phyloP scores from a whole-genome alignment of 2,888 invertebrate genomes.

The Synergus japonicus region DNA sequence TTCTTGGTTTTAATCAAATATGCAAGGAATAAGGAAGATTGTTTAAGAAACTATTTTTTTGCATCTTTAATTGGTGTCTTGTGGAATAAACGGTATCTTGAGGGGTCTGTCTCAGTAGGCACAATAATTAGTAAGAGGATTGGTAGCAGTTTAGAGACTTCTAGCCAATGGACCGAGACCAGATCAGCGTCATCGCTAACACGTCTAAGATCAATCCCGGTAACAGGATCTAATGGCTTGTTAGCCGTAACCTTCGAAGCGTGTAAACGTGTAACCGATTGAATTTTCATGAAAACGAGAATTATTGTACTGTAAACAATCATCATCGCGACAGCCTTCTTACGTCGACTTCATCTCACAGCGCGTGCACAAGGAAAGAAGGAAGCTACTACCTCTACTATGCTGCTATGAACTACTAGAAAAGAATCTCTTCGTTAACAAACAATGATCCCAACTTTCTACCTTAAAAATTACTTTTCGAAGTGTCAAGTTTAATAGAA shows the following conservation, averaged over 20 bases:
- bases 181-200: constrained; percentile 39
- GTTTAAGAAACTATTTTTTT: background rate
- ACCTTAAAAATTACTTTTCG: no score
- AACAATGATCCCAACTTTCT: background rate
- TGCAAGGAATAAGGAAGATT: background rate
- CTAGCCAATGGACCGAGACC: background rate
- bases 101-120: background rate
- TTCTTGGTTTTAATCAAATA: background rate
- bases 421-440: background rate
- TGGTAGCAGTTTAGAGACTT: constrained; percentile 13
- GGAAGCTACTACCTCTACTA: no score
- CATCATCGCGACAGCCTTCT: constrained; percentile 34
- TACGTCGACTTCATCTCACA: background rate
- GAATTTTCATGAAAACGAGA: constrained; percentile 59
- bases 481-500: no score
- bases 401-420: no score
- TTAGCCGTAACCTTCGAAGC: constrained; percentile 51
- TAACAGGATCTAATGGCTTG: constrained; percentile 54
- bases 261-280: constrained; percentile 47
- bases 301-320: constrained; percentile 57
- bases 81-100: background rate
- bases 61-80: constrained; percentile 13
- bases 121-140: background rate
- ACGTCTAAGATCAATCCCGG: constrained; percentile 48
- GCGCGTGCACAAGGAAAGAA: background rate